Base-by-base conservation (phyloP, 2,888 invertebrate species). In the Gnatocerus cornutus region DNA sequence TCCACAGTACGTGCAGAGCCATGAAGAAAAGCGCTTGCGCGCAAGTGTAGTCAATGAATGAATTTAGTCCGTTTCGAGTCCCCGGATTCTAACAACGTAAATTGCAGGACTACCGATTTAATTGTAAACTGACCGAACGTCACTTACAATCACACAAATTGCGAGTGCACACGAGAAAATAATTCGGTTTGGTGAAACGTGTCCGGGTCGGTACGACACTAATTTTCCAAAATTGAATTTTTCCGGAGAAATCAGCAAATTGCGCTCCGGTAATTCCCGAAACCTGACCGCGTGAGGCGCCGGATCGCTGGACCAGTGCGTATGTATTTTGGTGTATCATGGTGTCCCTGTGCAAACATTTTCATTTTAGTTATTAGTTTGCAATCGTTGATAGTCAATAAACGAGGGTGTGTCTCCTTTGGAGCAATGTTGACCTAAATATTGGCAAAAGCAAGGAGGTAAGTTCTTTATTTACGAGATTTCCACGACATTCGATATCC, bases 11-110 rank as follows among this genome's bases (percentile, higher is more conserved):
- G 55, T 46, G 33, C 29, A 45, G 52, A 27, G 37, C 56, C 9
- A 29, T 13, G n/a, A 73, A 12, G 29, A 8, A 75, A 14, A 65
- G 71, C 74, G 74, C 72, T 41, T 73, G 76, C 76, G 74, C 71
- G 33, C 69, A 58, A 55, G 43, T 59, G 55, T 69, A 72, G 76
- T 76, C 76, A 74, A 76, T 76, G 76, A 76, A 76, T 76, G 76
- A 74, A 71, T 65, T 69, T 69, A 69, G 69, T 69, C 69, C 43
- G 69, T 69, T 59, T 45, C 61, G 52, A 69, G 59, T 53, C 65
- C 52, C 65, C 65, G 65, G 65, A 69, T 53, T 69, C 53, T 59
- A 69, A 69, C 65, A 69, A 65, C 64, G 64, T 59, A 56, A 48
- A 52, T 58, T 48, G 59, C 66, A 67, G 66, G 59, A 59, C 66